Base-by-base conservation (phyloP, 1,140 invertebrate genomes). In the Bombus soroeensis region DNA sequence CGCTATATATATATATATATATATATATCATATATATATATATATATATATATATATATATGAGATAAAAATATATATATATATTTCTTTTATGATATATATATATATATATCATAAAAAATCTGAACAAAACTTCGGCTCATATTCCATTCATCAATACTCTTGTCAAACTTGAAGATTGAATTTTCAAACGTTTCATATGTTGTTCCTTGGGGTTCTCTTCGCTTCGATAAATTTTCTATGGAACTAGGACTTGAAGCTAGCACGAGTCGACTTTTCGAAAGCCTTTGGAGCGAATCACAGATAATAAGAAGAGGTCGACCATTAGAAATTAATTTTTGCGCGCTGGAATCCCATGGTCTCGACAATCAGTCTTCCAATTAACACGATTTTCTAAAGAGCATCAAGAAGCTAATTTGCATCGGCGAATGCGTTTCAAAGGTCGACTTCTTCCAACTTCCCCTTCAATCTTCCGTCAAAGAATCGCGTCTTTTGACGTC, bases 311-410 rank as follows among this genome's bases (percentile, higher is more conserved):
- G 71, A 73, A 43, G 70, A 74, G 34, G 41, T n/a, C 81, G 72
- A 83, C 76, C 62, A 68, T 83, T 83, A 83, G 25, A 34, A n/a
- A 47, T 68, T 83, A 76, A 83, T 83, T 39, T 77, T 83, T 62
- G 74, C 73, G 13, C 22, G 12, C 43, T 70, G 34, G 66, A 66
- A 15, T 13, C 15, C 15, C 43, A 25, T 25, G 32, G 5, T 32
- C 18, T 12, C 15, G 73, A n/a, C 41, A 37, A 66, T 70, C 73
- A 47, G 28, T 15, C 18, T 70, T 15, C 62, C 81, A 83, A 78
- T 83, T 83, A 83, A 78, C 28, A 34, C 18, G 62, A 70, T 41
- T 70, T 64, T 57, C 32, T 34, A 70, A 70, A 57, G 12, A 53
- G 47, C 4, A 43, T 37, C 57, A 41, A 66, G 28, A 41, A 68